phyloP scores from a whole-genome alignment of 23 tunicate genomes.

The Halocynthia aurantium region DNA sequence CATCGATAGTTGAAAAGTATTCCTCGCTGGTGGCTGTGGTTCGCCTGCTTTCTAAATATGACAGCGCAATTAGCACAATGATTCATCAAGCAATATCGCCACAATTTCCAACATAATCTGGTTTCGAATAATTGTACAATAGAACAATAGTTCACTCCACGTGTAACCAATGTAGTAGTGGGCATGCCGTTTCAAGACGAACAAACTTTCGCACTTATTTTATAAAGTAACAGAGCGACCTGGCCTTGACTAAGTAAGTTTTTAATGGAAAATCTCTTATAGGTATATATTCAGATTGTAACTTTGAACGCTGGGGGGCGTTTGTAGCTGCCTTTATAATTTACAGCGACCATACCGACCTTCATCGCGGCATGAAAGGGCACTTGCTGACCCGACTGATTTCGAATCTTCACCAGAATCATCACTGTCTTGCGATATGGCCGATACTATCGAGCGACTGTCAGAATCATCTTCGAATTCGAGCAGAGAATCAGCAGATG shows the following conservation, averaged over 20 bases:
- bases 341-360: not conserved
- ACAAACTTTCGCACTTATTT: too few relatives aligned
- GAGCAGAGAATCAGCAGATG: not conserved
- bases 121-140: too few relatives aligned
- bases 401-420: not conserved
- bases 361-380: constrained; percentile 5
- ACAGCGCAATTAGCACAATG: not conserved
- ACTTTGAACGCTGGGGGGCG: too few relatives aligned
- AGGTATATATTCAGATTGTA: too few relatives aligned
- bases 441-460: not conserved
- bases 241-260: too few relatives aligned
- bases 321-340: not conserved
- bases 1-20: not conserved
- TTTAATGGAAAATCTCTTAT: too few relatives aligned
- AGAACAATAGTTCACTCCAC: too few relatives aligned
- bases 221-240: too few relatives aligned
- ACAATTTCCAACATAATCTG: too few relatives aligned
- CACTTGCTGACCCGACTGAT: not conserved
- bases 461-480: not conserved
- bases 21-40: not conserved
- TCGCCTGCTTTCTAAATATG: constrained; percentile 1
- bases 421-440: not conserved
- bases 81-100: not conserved
- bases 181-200: too few relatives aligned
- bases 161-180: too few relatives aligned